Evolutionary conservation across 2,888 invertebrate genomes (phyloP).

Genomic region (Yponomeuta malinellus): DNA sequence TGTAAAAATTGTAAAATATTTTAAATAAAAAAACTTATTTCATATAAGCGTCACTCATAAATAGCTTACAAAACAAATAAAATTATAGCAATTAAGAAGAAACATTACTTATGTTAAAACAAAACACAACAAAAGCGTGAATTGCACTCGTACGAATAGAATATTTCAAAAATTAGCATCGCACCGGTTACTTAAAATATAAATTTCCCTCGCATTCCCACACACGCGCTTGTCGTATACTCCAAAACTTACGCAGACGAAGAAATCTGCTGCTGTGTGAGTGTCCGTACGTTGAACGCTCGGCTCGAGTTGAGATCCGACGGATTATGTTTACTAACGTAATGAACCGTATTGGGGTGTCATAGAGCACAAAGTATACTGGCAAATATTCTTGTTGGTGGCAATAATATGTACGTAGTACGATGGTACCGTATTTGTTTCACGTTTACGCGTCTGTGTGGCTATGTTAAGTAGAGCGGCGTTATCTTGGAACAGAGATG

Average conservation of each 20-base stretch:
- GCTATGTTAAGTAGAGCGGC: slow-evolving; percentile 74
- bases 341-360: slow-evolving; percentile 29
- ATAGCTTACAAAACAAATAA: neutral
- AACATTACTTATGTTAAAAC: neutral
- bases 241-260: slow-evolving; percentile 20
- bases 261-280: slow-evolving; percentile 34
- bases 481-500: slow-evolving; percentile 71
- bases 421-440: slow-evolving; percentile 73
- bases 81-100: neutral
- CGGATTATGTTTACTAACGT: slow-evolving; percentile 25
- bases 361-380: slow-evolving; percentile 29
- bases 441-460: slow-evolving; percentile 73
- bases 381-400: slow-evolving; percentile 23
- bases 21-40: neutral
- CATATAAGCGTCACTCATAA: neutral
- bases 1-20: no score
- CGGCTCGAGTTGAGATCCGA: slow-evolving; percentile 23
- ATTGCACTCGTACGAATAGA: slow-evolving; percentile 46
- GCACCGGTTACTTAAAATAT: slow-evolving; percentile 40
- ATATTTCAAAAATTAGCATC: slow-evolving; percentile 52
- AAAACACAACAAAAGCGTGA: slow-evolving; percentile 63
- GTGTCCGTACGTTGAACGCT: slow-evolving; percentile 39
- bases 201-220: slow-evolving; percentile 71
- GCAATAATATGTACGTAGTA: slow-evolving; percentile 51
- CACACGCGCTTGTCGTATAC: slow-evolving; percentile 39